Evolutionary conservation across 2,888 invertebrate genomes (phyloP).

Genomic region (Ochropleura leucogaster): DNA sequence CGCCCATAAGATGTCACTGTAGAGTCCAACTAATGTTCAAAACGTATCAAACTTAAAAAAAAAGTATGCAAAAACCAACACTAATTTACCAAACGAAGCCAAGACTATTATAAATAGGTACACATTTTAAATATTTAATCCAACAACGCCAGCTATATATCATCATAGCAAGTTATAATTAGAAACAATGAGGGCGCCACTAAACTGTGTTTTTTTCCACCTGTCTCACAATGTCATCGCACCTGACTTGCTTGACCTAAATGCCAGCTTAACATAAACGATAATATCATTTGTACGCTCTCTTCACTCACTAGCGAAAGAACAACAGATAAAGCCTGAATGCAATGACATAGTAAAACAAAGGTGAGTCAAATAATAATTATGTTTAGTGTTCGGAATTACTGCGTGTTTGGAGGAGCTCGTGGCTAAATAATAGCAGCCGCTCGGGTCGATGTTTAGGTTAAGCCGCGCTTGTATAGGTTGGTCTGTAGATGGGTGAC

Average conservation of each 20-base stretch:
- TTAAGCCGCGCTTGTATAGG: no score
- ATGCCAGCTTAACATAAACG: constrained; percentile 69
- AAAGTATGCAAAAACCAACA: neutral
- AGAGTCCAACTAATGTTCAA: neutral
- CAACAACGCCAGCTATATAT: constrained; percentile 18
- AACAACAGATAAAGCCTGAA: constrained; percentile 27
- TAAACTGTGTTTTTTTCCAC: constrained; percentile 73
- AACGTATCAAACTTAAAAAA: neutral
- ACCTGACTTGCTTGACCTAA: constrained; percentile 76
- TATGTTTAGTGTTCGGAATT: no score
- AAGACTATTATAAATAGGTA: constrained; percentile 8
- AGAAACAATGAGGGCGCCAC: constrained; percentile 56
- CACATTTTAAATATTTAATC: constrained; percentile 14
- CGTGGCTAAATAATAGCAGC: no score
- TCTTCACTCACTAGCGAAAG: constrained; percentile 45
- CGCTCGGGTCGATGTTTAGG: no score
- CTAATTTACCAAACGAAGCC: neutral
- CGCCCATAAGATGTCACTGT: constrained; percentile 11
- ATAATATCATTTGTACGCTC: constrained; percentile 52
- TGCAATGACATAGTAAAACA: constrained; percentile 30
- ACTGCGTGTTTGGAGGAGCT: neutral
- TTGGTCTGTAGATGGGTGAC: no score
- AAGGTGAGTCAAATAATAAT: neutral
- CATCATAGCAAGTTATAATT: constrained; percentile 52
- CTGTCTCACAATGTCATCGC: constrained; percentile 71